Base-by-base conservation (phyloP, 35 echinoderm and acorn worm species). In the Amphiura filiformis region DNA sequence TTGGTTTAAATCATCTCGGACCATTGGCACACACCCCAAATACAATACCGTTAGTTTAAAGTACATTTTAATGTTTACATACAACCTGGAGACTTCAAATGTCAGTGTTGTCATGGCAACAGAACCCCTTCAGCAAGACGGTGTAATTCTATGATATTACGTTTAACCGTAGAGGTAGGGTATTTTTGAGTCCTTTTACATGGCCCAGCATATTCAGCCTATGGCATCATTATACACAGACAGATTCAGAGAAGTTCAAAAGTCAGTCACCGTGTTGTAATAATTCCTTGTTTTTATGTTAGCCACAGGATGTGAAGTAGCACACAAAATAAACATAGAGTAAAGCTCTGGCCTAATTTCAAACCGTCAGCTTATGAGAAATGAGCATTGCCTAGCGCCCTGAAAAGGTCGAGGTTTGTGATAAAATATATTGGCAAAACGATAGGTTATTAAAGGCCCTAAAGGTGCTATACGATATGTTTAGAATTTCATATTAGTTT, bases 41-140 rank as follows among this genome's bases (percentile, higher is more conserved):
- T 70, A 30, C 61, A 18, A 70, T 70, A 70, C 61, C 9, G 17
- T 70, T 18, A 3, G 17, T 70, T 70, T 70, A 70, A 70, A 70
- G 61, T 70, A 70, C 61, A 70, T 70, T 70, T 70, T 70, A 70
- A 70, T 70, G 61, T 70, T 70, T 70, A 23, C 61, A 70, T 70
- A 70, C 61, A 70, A 70, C 61, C 61, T 23, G 61, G 61, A 70
- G 61, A 70, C 61, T 70, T 70, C 7, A 70, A 70, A 70, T 70
- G 61, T 70, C 61, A 70, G 1, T 23, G 61, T 70, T 13, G 28
- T 30, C 28, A 70, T 70, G 28, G 61, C 26, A 70, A 70, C 61
- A 11, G 61, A 70, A 15, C 26, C 61, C 61, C 61, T 70, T 70
- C 44, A 70, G 61, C 61, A n/a, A n/a, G 61, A 70, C 1, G 2